Evolutionary conservation across 2,113 vertebrate genomes (phyloP).

Genomic region (Bostrychus sinensis): DNA sequence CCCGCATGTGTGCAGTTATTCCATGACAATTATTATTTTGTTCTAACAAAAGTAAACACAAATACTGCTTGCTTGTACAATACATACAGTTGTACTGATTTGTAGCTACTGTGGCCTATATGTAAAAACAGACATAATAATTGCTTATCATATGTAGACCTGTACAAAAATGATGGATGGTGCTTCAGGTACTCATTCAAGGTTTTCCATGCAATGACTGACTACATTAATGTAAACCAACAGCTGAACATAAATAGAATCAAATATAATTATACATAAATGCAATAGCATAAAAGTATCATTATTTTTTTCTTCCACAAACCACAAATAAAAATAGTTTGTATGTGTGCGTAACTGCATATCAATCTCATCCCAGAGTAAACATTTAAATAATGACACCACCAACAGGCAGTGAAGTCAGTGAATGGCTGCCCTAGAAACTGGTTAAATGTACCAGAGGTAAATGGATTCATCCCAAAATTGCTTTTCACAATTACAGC

Average conservation of each 20-base stretch:
- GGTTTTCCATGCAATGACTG: background rate
- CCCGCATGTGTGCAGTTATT: no score
- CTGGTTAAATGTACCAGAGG: slow-evolving; percentile 63
- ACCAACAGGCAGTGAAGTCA: slow-evolving; percentile 44
- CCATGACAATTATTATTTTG: no score
- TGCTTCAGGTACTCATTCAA: background rate
- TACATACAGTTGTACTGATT: no score
- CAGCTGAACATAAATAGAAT: background rate
- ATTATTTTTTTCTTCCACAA: background rate
- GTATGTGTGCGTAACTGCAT: slow-evolving; percentile 5
- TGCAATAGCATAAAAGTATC: background rate
- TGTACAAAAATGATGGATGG: background rate
- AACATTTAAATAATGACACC: slow-evolving; percentile 54
- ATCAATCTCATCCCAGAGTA: slow-evolving; percentile 32
- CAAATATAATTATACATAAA: background rate
- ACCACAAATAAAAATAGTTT: slow-evolving; percentile 22
- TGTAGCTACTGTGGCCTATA: no score
- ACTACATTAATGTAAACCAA: background rate
- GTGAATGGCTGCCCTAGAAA: slow-evolving; percentile 70
- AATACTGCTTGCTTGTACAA: no score
- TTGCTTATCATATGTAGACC: background rate
- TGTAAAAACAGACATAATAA: no score
- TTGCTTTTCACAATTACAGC: slow-evolving; percentile 76
- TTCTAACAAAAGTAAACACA: no score
- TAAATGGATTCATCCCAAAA: slow-evolving; percentile 75